Percentiles rank a stretch among this genome's conserved stretches.
Evolutionary conservation across 2,113 vertebrate genomes (phyloP).

Genomic region (Erythrolamprus reginae): DNA sequence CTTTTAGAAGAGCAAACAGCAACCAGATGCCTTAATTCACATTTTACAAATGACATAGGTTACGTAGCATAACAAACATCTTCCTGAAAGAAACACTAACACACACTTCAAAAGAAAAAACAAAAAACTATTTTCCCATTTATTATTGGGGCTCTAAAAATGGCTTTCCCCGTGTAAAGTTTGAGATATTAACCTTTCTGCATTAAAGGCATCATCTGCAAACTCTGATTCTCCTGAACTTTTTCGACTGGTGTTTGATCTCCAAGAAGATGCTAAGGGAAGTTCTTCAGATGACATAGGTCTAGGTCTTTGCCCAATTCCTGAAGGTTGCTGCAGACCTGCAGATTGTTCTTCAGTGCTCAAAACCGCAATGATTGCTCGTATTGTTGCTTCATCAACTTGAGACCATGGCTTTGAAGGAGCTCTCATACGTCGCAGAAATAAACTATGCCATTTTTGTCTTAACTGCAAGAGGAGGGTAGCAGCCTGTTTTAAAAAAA

Average conservation of each 20-base stretch:
- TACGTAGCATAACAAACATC: background rate
- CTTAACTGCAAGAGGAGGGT: slow-evolving; percentile 80
- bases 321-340: slow-evolving; percentile 87
- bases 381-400: slow-evolving; percentile 81
- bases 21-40: background rate
- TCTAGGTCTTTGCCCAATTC: slow-evolving; percentile 89
- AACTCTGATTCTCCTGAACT: slow-evolving; percentile 64
- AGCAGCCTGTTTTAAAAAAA: slow-evolving; percentile 75
- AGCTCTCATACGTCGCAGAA: slow-evolving; percentile 80
- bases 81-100: background rate
- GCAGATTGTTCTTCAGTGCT: slow-evolving; percentile 80
- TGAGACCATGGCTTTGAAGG: slow-evolving; percentile 87
- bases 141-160: background rate
- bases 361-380: slow-evolving; percentile 79
- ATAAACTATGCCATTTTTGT: slow-evolving; percentile 90
- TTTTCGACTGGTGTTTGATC: slow-evolving; percentile 61
- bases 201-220: slow-evolving; percentile 54
- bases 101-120: background rate
- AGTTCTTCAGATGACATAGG: slow-evolving; percentile 77
- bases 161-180: background rate
- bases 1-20: background rate
- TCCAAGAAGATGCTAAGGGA: slow-evolving; percentile 65
- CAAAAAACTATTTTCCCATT: background rate
- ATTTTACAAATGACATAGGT: background rate
- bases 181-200: slow-evolving; percentile 70